Conservation (phyloP, 1,140 invertebrate species). For the Phymorhynchus buccinoides region DNA sequence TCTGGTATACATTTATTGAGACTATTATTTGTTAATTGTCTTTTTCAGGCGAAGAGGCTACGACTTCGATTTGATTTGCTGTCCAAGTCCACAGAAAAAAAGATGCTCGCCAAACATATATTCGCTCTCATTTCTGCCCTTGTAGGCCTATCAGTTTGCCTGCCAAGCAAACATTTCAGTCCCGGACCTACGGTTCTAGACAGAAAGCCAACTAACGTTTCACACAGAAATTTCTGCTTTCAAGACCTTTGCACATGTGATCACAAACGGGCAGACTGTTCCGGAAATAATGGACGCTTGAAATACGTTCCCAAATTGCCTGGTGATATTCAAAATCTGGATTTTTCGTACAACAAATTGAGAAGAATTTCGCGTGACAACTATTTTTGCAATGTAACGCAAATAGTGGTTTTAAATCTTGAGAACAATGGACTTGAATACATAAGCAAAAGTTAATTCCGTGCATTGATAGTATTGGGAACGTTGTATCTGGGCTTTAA, state of each 20-base stretch:
- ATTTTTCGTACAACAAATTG: constrained; percentile 14
- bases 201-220: too few relatives aligned
- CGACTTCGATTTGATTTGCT: too few relatives aligned
- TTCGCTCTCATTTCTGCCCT: too few relatives aligned
- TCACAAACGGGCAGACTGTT: not conserved
- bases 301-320: not conserved
- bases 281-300: not conserved
- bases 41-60: too few relatives aligned
- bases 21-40: too few relatives aligned
- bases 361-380: not conserved
- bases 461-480: not conserved
- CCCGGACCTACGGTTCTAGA: too few relatives aligned
- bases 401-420: not conserved
- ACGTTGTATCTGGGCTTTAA: not conserved
- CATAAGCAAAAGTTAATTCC: not conserved
- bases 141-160: too few relatives aligned
- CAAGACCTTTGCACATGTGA: not conserved
- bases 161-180: too few relatives aligned
- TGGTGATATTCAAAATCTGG: not conserved
- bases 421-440: constrained; percentile 8
- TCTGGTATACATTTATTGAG: too few relatives aligned
- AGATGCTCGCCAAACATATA: too few relatives aligned
- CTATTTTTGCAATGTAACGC: not conserved
- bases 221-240: not conserved
- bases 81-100: too few relatives aligned